A percentile compares a stretch with the other conserved stretches of the same genome.
These are phyloP conservation scores for Ailuropoda melanoleuca DNA, from an alignment of 2,113 vertebrate genomes.

Conservation along the genomic window DNA sequence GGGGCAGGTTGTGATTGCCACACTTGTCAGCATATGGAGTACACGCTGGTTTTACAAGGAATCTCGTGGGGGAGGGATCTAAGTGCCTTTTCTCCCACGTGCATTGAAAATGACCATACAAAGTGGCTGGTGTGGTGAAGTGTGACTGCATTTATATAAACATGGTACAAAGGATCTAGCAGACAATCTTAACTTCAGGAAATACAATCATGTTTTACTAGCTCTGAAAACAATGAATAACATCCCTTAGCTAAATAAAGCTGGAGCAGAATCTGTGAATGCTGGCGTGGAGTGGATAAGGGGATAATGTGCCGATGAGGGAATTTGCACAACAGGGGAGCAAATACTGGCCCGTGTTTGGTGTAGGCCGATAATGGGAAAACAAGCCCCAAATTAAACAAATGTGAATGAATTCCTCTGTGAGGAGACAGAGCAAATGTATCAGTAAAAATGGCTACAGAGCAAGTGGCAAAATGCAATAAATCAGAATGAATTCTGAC, in stretches of 20 bases:
- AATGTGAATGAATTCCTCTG: background rate
- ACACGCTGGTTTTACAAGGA: background rate
- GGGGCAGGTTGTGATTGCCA: background rate
- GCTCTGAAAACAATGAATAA: conserved; percentile 8
- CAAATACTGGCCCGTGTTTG: background rate
- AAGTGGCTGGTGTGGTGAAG: background rate
- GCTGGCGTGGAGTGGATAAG: background rate
- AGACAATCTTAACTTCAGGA: background rate
- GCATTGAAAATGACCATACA: background rate
- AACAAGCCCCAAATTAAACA: conserved; percentile 9
- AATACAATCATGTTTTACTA: background rate
- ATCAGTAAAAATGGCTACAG: background rate
- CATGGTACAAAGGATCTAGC: background rate
- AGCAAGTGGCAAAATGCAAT: background rate
- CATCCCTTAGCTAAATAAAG: background rate
- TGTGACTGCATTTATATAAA: background rate
- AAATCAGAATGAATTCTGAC: background rate
- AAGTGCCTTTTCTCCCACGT: background rate
- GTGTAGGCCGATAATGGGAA: background rate
- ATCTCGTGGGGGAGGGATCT: background rate
- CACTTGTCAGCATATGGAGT: background rate
- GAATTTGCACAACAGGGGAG: background rate
- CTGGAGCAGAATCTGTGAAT: background rate
- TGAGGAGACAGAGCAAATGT: background rate
- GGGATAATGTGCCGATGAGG: background rate